Evolutionary conservation across 2,113 vertebrate species (phyloP).

Genomic region (Rousettus leschenaultii): DNA sequence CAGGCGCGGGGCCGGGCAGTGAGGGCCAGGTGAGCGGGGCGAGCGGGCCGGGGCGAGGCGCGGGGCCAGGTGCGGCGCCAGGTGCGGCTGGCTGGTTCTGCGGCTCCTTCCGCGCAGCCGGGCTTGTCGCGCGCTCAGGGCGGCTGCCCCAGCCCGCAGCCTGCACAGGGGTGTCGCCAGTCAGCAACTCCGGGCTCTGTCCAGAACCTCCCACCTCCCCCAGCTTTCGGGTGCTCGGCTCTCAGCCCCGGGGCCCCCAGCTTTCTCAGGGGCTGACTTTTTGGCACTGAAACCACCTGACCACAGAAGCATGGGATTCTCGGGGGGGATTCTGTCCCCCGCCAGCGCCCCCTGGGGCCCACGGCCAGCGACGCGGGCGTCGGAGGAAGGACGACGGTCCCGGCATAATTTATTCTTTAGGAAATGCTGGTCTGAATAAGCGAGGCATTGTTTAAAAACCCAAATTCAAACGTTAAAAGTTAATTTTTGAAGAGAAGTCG

Average conservation of each 20-base stretch:
- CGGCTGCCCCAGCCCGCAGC: neutral
- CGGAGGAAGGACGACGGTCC: neutral
- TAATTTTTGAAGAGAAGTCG: neutral
- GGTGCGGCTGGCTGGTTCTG: neutral
- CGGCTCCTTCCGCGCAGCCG: neutral
- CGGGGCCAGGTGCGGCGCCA: neutral
- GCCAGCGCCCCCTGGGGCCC: neutral
- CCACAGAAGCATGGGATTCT: neutral
- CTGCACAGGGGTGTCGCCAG: neutral
- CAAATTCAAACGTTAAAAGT: neutral
- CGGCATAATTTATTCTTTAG: slow-evolving; percentile 6
- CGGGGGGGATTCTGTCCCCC: neutral
- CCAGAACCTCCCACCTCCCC: neutral
- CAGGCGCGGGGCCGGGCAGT: neutral
- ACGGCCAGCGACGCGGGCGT: neutral
- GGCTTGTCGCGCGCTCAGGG: neutral
- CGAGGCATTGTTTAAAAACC: neutral
- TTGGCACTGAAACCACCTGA: neutral
- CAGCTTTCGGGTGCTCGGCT: no score
- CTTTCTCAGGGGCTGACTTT: neutral
- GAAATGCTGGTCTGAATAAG: slow-evolving; percentile 5
- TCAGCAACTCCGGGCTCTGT: no score
- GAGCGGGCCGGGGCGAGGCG: rapidly evolving
- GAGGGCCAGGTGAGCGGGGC: neutral
- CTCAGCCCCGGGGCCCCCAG: neutral